phyloP scores from a whole-genome alignment of 2,113 vertebrate species.

The Epinephelus moara region DNA sequence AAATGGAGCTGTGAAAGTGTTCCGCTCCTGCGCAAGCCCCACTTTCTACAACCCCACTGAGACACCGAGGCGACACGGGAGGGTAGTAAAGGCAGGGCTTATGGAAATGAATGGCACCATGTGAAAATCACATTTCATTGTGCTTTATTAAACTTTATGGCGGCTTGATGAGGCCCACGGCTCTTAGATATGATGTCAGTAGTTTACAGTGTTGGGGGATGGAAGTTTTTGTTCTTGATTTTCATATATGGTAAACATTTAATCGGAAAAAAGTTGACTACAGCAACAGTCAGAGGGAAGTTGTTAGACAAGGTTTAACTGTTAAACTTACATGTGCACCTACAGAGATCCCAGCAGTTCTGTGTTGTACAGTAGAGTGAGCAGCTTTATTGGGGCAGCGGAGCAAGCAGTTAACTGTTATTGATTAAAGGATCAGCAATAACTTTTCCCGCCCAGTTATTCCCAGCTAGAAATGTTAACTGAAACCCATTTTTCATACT shows the following conservation, averaged over 20 bases:
- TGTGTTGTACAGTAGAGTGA: conserved; percentile 30
- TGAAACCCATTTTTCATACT: background rate
- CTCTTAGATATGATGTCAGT: conserved; percentile 65
- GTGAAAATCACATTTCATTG: conserved; percentile 78
- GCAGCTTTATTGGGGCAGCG: conserved; percentile 26
- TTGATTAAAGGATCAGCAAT: conserved; percentile 54
- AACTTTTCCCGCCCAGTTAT: conserved; percentile 30
- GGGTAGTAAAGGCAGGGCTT: conserved; percentile 68
- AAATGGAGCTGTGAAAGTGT: conserved; percentile 78
- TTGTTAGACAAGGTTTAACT: conserved; percentile 9
- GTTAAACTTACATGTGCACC: conserved; percentile 9
- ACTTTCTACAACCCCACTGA: conserved; percentile 65
- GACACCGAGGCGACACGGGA: conserved; percentile 58
- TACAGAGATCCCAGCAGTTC: conserved; percentile 13
- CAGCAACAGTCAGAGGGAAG: conserved; percentile 5
- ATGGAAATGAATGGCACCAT: conserved; percentile 73
- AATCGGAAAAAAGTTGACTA: conserved; percentile 24
- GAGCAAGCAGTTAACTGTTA: conserved; percentile 39
- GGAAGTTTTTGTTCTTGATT: conserved; percentile 48
- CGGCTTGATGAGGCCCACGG: conserved; percentile 65
- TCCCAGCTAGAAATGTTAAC: conserved; percentile 3
- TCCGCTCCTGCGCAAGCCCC: conserved; percentile 48
- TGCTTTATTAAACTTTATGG: conserved; percentile 77
- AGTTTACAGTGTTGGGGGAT: conserved; percentile 51
- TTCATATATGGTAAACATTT: conserved; percentile 52